Conservation (phyloP, 2,113 vertebrate genomes). For the Phrynocephalus versicolor region DNA sequence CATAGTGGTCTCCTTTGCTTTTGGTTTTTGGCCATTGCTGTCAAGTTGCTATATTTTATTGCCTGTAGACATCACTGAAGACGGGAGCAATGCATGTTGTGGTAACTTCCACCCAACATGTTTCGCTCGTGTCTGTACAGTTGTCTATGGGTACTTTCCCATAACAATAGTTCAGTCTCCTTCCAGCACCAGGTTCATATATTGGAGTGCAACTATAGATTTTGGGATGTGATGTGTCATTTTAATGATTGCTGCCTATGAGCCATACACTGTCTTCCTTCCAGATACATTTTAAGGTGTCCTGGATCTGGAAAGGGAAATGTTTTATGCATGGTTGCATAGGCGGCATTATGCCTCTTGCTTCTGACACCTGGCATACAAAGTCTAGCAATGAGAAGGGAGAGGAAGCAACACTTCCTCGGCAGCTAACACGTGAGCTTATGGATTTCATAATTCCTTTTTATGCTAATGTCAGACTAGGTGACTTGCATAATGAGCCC, state of each 20-base stretch:
- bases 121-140: too few species aligned
- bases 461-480: constrained; percentile 13
- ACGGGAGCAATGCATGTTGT: neutral
- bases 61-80: neutral
- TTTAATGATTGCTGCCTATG: neutral
- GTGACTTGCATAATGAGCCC: constrained; percentile 31
- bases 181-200: neutral
- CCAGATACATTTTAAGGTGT: neutral
- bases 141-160: neutral
- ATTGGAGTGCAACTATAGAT: neutral
- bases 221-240: neutral
- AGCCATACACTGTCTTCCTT: neutral
- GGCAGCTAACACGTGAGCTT: constrained; percentile 18
- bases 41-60: neutral
- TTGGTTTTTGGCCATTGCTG: neutral
- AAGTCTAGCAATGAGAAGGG: constrained; percentile 1
- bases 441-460: constrained; percentile 30
- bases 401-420: constrained; percentile 2
- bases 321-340: constrained; percentile 16
- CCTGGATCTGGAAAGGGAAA: neutral
- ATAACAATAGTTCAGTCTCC: neutral
- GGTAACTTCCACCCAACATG: too few species aligned
- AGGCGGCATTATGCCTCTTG: constrained; percentile 10
- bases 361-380: neutral
- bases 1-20: neutral